These are phyloP conservation scores for Macroteleia sp. DNA, from an alignment of 2,888 invertebrate species.

Conservation along the genomic window DNA sequence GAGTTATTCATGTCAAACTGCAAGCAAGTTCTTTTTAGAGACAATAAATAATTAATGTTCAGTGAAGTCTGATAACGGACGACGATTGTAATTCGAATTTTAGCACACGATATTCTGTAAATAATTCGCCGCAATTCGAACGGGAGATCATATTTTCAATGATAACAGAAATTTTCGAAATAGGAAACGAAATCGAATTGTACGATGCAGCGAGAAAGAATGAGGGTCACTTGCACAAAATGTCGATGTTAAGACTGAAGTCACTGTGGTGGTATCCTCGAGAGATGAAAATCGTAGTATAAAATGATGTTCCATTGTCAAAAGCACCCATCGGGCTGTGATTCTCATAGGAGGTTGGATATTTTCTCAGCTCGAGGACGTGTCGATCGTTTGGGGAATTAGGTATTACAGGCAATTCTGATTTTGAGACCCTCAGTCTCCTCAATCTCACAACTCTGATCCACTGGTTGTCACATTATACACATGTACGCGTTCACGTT, in stretches of 20 bases:
- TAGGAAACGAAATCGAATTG: constrained; percentile 10
- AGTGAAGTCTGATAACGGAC: no score
- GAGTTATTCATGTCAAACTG: no score
- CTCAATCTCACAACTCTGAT: constrained; percentile 2
- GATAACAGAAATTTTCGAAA: constrained; percentile 1
- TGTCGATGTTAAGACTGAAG: constrained; percentile 19
- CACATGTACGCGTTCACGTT: no score
- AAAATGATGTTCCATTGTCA: constrained; percentile 34
- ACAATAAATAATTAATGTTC: no score
- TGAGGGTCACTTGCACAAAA: constrained; percentile 5
- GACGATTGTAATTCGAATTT: no score
- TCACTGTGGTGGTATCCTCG: neutral
- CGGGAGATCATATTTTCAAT: no score
- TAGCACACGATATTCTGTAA: no score
- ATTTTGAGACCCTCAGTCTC: constrained; percentile 23
- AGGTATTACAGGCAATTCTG: constrained; percentile 27
- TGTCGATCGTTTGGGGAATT: constrained; percentile 36
- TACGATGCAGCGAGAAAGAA: neutral
- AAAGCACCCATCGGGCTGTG: constrained; percentile 2
- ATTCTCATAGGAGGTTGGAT: constrained; percentile 6
- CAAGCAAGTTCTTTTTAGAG: no score
- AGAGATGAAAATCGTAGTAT: constrained; percentile 18
- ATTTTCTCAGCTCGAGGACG: constrained; percentile 10
- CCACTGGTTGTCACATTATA: constrained; percentile 14
- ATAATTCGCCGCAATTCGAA: no score